Percentiles rank a stretch among this genome's conserved stretches.
Evolutionary conservation across 2,888 invertebrate species (phyloP).

Genomic region (Idaea straminata): DNA sequence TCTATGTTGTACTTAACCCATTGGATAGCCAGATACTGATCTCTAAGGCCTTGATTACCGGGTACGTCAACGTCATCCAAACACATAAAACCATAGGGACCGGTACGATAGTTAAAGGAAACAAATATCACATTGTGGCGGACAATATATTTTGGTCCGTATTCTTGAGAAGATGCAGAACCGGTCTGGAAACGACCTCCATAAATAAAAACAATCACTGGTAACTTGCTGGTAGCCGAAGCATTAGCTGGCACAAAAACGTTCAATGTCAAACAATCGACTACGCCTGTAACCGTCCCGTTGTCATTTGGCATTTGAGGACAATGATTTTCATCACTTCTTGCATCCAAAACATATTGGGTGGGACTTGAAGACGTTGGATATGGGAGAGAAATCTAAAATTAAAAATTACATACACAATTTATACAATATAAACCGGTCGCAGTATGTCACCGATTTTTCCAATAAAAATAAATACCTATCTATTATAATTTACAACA

Average conservation of each 20-base stretch:
- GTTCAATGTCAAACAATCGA: conserved; percentile 50
- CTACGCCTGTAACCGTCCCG: conserved; percentile 30
- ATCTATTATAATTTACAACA: too few relatives aligned
- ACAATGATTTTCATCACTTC: conserved; percentile 27
- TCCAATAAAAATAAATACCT: too few relatives aligned
- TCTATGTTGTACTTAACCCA: conserved; percentile 54
- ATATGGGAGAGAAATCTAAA: neutral
- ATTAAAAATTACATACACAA: neutral
- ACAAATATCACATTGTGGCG: conserved; percentile 52
- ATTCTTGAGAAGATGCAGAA: conserved; percentile 29
- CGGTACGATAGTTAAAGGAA: conserved; percentile 48
- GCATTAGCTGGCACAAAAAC: conserved; percentile 46
- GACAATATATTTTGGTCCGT: conserved; percentile 46
- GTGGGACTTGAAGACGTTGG: neutral
- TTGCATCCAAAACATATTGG: neutral
- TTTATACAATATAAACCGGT: conserved; percentile 6
- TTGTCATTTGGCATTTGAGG: conserved; percentile 41
- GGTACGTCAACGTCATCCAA: conserved; percentile 45
- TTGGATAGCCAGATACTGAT: conserved; percentile 48
- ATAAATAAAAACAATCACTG: conserved; percentile 52
- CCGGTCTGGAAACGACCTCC: conserved; percentile 48
- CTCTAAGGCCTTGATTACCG: conserved; percentile 59
- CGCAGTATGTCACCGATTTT: too few relatives aligned
- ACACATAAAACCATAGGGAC: conserved; percentile 61
- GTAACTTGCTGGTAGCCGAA: conserved; percentile 35